A percentile compares a stretch with the other conserved stretches of the same genome.
These are phyloP conservation scores for Asteroscopus sphinx DNA, from an alignment of 2,888 invertebrate species.

Conservation along the genomic window DNA sequence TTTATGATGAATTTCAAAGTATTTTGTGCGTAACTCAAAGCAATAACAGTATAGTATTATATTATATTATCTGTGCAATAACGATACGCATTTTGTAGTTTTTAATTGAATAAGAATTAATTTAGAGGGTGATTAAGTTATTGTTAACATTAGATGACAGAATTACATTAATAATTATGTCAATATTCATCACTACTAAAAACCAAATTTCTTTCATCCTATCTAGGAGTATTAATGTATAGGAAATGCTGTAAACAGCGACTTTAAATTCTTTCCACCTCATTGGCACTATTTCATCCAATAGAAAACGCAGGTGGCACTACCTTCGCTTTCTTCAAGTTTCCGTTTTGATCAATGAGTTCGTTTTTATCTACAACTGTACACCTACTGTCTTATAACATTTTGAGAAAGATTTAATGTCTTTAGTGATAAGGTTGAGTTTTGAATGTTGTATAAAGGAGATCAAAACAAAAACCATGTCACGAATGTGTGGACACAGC, in stretches of 20 bases:
- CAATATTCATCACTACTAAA: too few relatives aligned
- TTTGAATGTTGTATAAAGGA: constrained; percentile 31
- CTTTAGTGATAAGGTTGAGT: constrained; percentile 29
- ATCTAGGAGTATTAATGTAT: not conserved
- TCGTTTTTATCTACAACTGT: constrained; percentile 18
- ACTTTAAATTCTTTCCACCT: constrained; percentile 9
- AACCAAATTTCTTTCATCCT: not conserved
- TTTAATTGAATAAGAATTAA: too few relatives aligned
- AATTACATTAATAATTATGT: too few relatives aligned
- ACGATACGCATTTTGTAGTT: too few relatives aligned
- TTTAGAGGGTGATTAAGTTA: too few relatives aligned
- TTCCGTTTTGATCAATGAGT: constrained; percentile 49
- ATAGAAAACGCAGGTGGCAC: constrained; percentile 43
- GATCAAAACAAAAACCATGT: constrained; percentile 50
- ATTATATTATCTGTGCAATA: too few relatives aligned
- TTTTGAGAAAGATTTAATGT: constrained; percentile 6
- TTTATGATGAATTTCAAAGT: too few relatives aligned
- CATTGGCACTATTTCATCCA: constrained; percentile 22
- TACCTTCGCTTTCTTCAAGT: constrained; percentile 56
- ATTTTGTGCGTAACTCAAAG: too few relatives aligned
- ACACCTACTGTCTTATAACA: not conserved
- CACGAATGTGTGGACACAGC: constrained; percentile 52
- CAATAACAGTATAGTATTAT: too few relatives aligned
- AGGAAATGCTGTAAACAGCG: not conserved
- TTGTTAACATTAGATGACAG: too few relatives aligned